Conservation (phyloP, 2,113 vertebrate species). For the Atherinomorus stipes region DNA sequence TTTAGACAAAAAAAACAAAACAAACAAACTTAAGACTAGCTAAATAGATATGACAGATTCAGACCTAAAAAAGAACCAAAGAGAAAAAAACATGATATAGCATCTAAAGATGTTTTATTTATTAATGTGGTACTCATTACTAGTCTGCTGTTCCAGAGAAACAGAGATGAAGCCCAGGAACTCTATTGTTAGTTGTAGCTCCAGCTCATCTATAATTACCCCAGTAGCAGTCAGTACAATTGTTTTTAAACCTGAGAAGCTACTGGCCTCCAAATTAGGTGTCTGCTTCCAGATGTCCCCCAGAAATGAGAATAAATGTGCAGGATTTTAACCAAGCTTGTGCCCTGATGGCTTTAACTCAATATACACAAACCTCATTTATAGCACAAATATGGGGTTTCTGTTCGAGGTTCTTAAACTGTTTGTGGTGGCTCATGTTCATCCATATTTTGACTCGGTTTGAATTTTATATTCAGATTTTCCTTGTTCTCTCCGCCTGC, state of each 20-base stretch:
- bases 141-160: slow-evolving; percentile 2
- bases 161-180: slow-evolving; percentile 3
- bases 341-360: not conserved
- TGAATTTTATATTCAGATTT: not conserved
- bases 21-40: not conserved
- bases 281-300: slow-evolving; percentile 26
- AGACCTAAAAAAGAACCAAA: not conserved
- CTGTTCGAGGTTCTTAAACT: too few species aligned
- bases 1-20: not conserved
- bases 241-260: slow-evolving; percentile 56
- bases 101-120: not conserved
- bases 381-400: too few species aligned
- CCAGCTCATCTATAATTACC: slow-evolving; percentile 52
- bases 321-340: not conserved
- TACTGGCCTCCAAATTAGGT: slow-evolving; percentile 24
- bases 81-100: not conserved
- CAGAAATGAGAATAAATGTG: not conserved
- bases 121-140: not conserved
- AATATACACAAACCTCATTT: too few species aligned
- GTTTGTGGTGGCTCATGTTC: not conserved
- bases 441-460: not conserved
- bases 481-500: not conserved
- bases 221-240: slow-evolving; percentile 48
- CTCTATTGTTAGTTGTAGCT: slow-evolving; percentile 8
- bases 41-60: not conserved